These are phyloP conservation scores for Brenthis daphne DNA, from an alignment of 2,888 invertebrate species.

Conservation along the genomic window DNA sequence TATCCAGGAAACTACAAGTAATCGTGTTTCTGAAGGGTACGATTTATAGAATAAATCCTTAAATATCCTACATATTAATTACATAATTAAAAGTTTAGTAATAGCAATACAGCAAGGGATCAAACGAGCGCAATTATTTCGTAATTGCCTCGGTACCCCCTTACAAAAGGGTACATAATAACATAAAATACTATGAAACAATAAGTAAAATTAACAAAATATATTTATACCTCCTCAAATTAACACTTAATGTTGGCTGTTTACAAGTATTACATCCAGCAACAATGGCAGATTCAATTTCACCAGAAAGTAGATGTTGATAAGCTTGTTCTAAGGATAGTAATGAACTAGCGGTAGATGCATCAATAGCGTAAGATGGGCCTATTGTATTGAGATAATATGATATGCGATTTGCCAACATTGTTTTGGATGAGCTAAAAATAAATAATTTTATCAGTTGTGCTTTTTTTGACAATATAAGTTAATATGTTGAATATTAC, in stretches of 20 bases:
- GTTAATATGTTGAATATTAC: not conserved
- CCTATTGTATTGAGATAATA: slow-evolving; percentile 9
- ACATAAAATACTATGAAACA: not conserved
- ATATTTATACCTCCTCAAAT: slow-evolving; percentile 5
- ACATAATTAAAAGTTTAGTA: too few relatives aligned
- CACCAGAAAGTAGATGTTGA: not conserved
- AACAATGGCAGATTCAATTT: slow-evolving; percentile 1
- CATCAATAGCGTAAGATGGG: slow-evolving; percentile 2
- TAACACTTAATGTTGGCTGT: not conserved
- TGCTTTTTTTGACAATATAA: not conserved
- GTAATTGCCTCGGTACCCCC: too few relatives aligned
- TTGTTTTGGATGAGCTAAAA: slow-evolving; percentile 2
- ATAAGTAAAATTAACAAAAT: not conserved
- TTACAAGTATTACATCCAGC: slow-evolving; percentile 10
- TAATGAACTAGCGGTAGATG: not conserved
- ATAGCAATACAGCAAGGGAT: too few relatives aligned
- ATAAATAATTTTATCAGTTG: not conserved
- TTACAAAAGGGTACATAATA: too few relatives aligned
- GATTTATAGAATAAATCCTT: too few relatives aligned
- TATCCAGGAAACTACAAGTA: too few relatives aligned
- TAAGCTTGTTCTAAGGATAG: slow-evolving; percentile 1
- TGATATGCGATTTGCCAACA: slow-evolving; percentile 13
- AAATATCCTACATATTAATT: too few relatives aligned
- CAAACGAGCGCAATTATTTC: too few relatives aligned
- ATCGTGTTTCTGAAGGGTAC: too few relatives aligned